Evolutionary conservation across 2,113 vertebrate genomes (phyloP).

Genomic region (Mormyrus iriodes): DNA sequence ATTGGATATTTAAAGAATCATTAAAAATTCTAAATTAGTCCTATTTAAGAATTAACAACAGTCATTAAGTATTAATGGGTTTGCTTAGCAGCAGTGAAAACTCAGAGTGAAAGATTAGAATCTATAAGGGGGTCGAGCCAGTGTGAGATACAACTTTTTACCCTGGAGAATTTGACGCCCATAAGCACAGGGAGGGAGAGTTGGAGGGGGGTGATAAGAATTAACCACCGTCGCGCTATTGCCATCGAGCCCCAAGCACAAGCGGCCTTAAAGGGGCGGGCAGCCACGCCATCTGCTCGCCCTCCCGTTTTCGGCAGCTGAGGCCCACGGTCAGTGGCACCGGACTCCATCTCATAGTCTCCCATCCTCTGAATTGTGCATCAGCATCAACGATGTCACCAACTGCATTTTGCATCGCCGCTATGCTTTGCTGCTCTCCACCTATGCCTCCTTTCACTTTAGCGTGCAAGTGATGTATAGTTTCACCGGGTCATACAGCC

Average conservation of each 20-base stretch:
- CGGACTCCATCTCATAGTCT: no score
- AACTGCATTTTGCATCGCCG: not conserved
- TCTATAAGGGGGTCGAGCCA: slow-evolving; percentile 78
- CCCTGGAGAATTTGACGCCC: slow-evolving; percentile 54
- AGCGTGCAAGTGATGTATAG: not conserved
- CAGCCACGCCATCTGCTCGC: not conserved
- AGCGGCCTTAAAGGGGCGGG: slow-evolving; percentile 10
- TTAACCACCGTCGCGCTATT: not conserved
- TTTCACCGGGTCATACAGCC: not conserved
- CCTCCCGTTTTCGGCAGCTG: not conserved
- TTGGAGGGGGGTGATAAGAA: not conserved
- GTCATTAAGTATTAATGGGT: slow-evolving; percentile 92
- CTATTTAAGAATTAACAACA: slow-evolving; percentile 87
- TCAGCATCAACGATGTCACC: not conserved
- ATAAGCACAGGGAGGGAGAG: slow-evolving; percentile 2
- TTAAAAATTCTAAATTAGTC: slow-evolving; percentile 94
- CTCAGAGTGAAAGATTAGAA: slow-evolving; percentile 81
- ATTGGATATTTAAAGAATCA: slow-evolving; percentile 89
- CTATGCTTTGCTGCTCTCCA: not conserved
- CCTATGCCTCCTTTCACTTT: not conserved
- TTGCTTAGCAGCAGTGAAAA: slow-evolving; percentile 74
- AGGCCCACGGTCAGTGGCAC: not conserved
- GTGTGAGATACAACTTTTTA: slow-evolving; percentile 75
- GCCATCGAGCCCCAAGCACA: not conserved
- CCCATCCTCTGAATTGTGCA: not conserved